These are phyloP conservation scores for Elephantulus edwardii DNA, from an alignment of 2,113 vertebrate genomes.

Conservation along the genomic window DNA sequence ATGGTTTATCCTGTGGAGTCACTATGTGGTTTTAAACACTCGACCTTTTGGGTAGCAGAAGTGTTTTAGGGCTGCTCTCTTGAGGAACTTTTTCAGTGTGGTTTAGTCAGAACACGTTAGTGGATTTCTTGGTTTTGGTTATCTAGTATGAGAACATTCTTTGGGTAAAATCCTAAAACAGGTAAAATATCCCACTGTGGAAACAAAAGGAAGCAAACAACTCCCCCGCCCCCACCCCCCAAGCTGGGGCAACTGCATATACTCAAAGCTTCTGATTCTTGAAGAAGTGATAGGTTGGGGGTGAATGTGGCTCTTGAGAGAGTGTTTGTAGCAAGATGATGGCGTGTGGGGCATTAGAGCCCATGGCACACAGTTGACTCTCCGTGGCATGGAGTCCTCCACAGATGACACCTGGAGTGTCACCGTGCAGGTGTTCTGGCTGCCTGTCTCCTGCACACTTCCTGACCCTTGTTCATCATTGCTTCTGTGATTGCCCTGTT, in stretches of 20 bases:
- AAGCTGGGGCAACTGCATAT: not conserved
- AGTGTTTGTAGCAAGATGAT: not conserved
- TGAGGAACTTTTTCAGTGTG: not conserved
- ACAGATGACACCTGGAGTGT: not conserved
- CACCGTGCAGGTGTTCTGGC: not conserved
- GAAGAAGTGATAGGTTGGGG: not conserved
- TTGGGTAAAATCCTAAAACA: too few relatives aligned
- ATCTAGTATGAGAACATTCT: not conserved
- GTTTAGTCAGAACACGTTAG: not conserved
- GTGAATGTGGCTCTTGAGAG: not conserved
- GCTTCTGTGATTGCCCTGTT: not conserved
- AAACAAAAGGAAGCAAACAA: not conserved
- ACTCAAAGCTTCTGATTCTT: constrained; percentile 22
- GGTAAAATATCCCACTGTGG: too few relatives aligned
- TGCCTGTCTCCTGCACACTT: not conserved
- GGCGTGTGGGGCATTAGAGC: not conserved
- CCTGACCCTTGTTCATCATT: not conserved
- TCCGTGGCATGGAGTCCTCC: too few relatives aligned
- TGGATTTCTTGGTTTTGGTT: not conserved
- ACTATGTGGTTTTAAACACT: not conserved
- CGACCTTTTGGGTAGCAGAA: not conserved
- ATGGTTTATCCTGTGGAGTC: not conserved
- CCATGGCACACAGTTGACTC: too few relatives aligned
- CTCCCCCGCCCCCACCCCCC: not conserved
- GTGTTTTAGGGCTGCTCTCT: not conserved